These are phyloP conservation scores for Mugil cephalus DNA, from an alignment of 2,113 vertebrate species.

Conservation along the genomic window DNA sequence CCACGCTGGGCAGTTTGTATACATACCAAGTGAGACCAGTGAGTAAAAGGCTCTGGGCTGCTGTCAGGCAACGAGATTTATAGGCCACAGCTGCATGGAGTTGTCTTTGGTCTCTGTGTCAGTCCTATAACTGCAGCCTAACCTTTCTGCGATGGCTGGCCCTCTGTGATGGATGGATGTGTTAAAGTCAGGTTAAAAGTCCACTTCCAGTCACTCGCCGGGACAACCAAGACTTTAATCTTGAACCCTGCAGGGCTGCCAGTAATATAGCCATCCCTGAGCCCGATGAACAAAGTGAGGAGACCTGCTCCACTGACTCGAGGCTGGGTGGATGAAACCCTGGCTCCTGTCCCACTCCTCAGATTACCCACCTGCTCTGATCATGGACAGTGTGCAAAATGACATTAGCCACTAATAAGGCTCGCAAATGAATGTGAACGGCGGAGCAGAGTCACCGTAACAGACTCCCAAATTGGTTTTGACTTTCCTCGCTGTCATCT, in stretches of 20 bases:
- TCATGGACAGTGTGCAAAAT: constrained; percentile 41
- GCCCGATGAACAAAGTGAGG: constrained; percentile 67
- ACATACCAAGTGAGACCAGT: constrained; percentile 61
- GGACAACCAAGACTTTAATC: constrained; percentile 62
- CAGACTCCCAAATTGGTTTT: constrained; percentile 56
- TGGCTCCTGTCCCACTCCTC: constrained; percentile 51
- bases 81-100: constrained; percentile 80
- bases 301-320: constrained; percentile 63
- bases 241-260: constrained; percentile 43
- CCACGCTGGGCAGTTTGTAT: constrained; percentile 54
- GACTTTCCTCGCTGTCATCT: constrained; percentile 47
- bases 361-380: constrained; percentile 66
- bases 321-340: constrained; percentile 51
- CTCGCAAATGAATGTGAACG: constrained; percentile 51
- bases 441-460: constrained; percentile 29
- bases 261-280: constrained; percentile 48
- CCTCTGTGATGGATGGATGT: constrained; percentile 65
- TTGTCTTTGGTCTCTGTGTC: constrained; percentile 70
- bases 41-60: constrained; percentile 53
- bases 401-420: constrained; percentile 54
- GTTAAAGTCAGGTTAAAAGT: constrained; percentile 75
- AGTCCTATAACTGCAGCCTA: constrained; percentile 69
- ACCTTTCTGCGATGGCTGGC: constrained; percentile 59
- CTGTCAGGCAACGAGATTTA: constrained; percentile 82
- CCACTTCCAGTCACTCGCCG: constrained; percentile 58